Evolutionary conservation across 2,797 vertebrate species (phyloP).

Genomic region (Schizopygopsis malacanthus): DNA sequence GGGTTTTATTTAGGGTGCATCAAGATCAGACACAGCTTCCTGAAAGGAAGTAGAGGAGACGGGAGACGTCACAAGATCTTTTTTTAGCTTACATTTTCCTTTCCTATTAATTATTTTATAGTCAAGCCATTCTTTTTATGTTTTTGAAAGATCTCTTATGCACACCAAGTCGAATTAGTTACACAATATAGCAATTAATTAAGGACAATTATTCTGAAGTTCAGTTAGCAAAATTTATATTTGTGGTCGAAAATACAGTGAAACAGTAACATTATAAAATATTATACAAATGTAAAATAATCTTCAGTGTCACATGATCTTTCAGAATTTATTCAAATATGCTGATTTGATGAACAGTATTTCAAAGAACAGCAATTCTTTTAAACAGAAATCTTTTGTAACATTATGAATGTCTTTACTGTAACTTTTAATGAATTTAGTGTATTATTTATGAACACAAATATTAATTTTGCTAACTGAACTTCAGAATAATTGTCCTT

Average conservation of each 20-base stretch:
- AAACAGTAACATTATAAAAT: neutral
- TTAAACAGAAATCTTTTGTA: too few species aligned
- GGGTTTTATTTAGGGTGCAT: conserved; percentile 50
- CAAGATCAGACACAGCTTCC: conserved; percentile 56
- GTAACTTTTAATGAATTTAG: neutral
- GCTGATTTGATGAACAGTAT: too few species aligned
- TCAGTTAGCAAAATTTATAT: too few species aligned
- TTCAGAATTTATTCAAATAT: neutral
- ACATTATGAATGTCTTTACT: neutral
- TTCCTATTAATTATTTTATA: neutral
- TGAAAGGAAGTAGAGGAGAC: conserved; percentile 53
- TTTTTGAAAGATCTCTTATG: neutral
- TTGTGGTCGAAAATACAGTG: neutral
- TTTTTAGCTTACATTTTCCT: conserved; percentile 32
- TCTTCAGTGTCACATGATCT: neutral
- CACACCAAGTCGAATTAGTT: neutral
- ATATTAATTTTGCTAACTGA: neutral
- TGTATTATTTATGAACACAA: neutral
- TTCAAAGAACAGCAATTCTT: too few species aligned
- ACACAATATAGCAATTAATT: too few species aligned
- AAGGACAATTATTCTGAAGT: too few species aligned
- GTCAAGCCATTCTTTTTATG: neutral
- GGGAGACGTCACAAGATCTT: neutral
- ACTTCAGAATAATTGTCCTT: too few species aligned
- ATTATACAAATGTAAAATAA: neutral